Evolutionary conservation across 2,888 invertebrate species (phyloP), one percentile per base, ranked within the genome.

Genomic region (Hydroisotoma schaefferi): DNA sequence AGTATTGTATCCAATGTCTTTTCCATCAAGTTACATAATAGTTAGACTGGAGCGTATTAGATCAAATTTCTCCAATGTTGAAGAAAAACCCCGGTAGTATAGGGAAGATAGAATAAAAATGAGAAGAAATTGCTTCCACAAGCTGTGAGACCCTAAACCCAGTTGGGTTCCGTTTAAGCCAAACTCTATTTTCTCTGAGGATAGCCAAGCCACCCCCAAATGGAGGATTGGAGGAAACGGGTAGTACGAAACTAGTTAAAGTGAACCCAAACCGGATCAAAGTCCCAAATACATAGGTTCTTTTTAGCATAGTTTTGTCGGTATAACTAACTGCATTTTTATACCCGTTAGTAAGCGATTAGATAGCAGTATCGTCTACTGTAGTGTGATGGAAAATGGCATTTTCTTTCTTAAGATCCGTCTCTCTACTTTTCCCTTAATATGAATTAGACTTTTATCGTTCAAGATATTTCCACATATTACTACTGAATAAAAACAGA

Each of bases 381-480:
- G n/a, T n/a, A n/a, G n/a, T n/a, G n/a, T 53, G 53, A 40, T 53
- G 40, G 52, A 33, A 40, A 53, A 40, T 43, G 38, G 25, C 12
- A 46, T 5, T 46, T 10, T 15, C 43, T 43, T 6, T 20, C 43
- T n/a, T n/a, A 18, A 20, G 49, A 49, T 49, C 5, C 20, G 5
- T 49, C 37, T 52, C 33, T 37, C 20, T 20, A 52, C 28, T 33
- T 6, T 43, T 25, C 46, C 46, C 46, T 53, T 53, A 53, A 53
- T 53, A 53, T 53, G 53, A 53, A 53, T 53, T 53, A 53, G 53
- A 53, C 53, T 53, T 53, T 53, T 53, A 53, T 53, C 53, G 53
- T 53, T 38, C 20, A 40, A 26, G 53, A 53, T 53, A 53, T 53
- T 53, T 40, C 53, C 53, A 53, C 53, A 38, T 40, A 53, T 38